phyloP scores from a whole-genome alignment of 2,888 invertebrate species.

The Cataglyphis albicans region DNA sequence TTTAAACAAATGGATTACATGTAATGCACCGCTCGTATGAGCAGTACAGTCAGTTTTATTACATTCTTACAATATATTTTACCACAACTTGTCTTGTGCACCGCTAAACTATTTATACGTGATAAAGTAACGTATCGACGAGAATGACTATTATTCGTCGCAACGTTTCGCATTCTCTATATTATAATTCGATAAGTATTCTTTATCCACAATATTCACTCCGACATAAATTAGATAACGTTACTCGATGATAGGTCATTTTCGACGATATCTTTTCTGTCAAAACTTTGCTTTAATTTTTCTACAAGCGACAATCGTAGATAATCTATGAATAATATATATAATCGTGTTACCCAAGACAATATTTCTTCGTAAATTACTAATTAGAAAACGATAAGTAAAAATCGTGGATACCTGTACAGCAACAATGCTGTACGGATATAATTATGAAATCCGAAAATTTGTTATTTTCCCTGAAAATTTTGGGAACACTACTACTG shows the following conservation, averaged over 20 bases:
- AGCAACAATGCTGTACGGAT: too few species aligned
- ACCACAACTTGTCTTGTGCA: slow-evolving; percentile 76
- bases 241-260: slow-evolving; percentile 65
- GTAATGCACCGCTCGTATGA: slow-evolving; percentile 77
- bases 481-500: neutral
- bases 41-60: slow-evolving; percentile 76
- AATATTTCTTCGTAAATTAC: slow-evolving; percentile 40
- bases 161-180: slow-evolving; percentile 50
- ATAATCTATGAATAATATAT: slow-evolving; percentile 59
- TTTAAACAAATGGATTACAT: slow-evolving; percentile 82
- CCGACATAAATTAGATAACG: slow-evolving; percentile 37
- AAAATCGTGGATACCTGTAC: neutral
- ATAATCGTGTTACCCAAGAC: slow-evolving; percentile 47
- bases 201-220: slow-evolving; percentile 20
- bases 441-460: slow-evolving; percentile 14
- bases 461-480: slow-evolving; percentile 9
- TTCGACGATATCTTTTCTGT: slow-evolving; percentile 63
- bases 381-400: neutral
- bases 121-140: slow-evolving; percentile 73
- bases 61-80: slow-evolving; percentile 73
- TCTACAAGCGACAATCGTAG: slow-evolving; percentile 65
- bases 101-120: slow-evolving; percentile 74
- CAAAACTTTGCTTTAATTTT: slow-evolving; percentile 54
- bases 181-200: slow-evolving; percentile 38
- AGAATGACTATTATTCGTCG: slow-evolving; percentile 74